phyloP scores from a whole-genome alignment of 1,140 invertebrate genomes.

The Conopomorpha cramerella region DNA sequence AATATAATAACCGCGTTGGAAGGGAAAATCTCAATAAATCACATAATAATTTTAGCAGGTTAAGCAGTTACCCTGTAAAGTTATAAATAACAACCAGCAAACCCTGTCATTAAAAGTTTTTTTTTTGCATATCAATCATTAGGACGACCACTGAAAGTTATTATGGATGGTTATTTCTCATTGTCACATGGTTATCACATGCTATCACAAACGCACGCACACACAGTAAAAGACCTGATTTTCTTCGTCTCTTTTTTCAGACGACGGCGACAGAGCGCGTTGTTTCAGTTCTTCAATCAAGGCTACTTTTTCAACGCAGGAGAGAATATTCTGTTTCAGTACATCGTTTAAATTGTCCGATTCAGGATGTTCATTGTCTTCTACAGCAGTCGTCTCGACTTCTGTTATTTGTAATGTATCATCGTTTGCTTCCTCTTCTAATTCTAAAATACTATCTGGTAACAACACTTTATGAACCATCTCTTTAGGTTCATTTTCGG shows the following conservation, averaged over 20 bases:
- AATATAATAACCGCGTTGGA: too few species aligned
- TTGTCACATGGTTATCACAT: too few species aligned
- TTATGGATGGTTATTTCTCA: too few species aligned
- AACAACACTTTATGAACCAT: constrained; percentile 7
- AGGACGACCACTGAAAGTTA: too few species aligned
- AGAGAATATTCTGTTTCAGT: constrained; percentile 46
- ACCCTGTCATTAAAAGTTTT: too few species aligned
- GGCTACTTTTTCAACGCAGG: constrained; percentile 46
- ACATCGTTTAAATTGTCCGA: constrained; percentile 40
- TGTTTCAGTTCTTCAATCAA: constrained; percentile 44
- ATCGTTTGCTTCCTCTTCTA: constrained; percentile 2
- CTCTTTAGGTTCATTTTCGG: constrained; percentile 11
- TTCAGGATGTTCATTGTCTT: constrained; percentile 28
- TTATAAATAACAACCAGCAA: too few species aligned
- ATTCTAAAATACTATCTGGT: constrained; percentile 5
- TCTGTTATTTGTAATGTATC: constrained; percentile 23
- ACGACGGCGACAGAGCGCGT: too few species aligned
- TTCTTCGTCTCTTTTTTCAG: constrained; percentile 26
- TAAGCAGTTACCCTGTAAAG: too few species aligned
- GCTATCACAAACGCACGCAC: constrained; percentile 23
- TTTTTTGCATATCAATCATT: too few species aligned
- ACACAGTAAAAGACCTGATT: constrained; percentile 40
- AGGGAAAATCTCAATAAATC: too few species aligned
- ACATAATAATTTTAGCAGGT: too few species aligned
- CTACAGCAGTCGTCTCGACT: constrained; percentile 19